phyloP scores from a whole-genome alignment of 2,113 vertebrate genomes.

The Hydropotes inermis region DNA sequence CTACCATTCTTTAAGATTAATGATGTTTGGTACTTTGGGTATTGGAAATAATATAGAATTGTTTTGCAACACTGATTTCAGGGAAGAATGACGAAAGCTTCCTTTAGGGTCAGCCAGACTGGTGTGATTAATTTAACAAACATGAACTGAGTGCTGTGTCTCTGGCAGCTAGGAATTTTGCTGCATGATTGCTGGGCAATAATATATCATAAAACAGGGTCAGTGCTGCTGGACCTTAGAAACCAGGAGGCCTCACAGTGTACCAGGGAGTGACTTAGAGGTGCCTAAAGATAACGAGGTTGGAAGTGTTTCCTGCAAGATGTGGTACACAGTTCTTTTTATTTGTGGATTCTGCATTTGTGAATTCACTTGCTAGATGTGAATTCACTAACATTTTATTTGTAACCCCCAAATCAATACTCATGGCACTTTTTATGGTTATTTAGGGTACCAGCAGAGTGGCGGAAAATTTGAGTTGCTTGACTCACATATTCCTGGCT shows the following conservation, averaged over 20 bases:
- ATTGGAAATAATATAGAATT: not conserved
- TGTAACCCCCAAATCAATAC: not conserved
- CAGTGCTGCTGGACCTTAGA: not conserved
- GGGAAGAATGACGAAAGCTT: not conserved
- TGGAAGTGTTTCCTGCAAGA: not conserved
- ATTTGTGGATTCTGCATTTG: not conserved
- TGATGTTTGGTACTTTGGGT: not conserved
- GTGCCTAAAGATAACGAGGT: not conserved
- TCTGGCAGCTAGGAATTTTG: not conserved
- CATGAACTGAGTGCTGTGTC: not conserved
- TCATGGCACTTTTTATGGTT: not conserved
- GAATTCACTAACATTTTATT: not conserved
- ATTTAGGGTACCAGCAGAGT: not conserved
- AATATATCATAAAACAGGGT: not conserved
- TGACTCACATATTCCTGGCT: not conserved
- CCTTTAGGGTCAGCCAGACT: not conserved
- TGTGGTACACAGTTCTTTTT: not conserved
- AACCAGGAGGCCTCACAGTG: not conserved
- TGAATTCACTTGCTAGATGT: not conserved
- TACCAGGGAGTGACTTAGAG: not conserved
- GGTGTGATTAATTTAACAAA: constrained; percentile 10
- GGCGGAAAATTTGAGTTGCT: not conserved
- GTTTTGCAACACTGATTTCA: not conserved
- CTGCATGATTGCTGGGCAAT: not conserved
- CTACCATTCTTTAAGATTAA: not conserved